Percentiles rank a stretch among this genome's conserved stretches.
Evolutionary conservation across 2,888 invertebrate species (phyloP).

Genomic region (Dorcus hopei): DNA sequence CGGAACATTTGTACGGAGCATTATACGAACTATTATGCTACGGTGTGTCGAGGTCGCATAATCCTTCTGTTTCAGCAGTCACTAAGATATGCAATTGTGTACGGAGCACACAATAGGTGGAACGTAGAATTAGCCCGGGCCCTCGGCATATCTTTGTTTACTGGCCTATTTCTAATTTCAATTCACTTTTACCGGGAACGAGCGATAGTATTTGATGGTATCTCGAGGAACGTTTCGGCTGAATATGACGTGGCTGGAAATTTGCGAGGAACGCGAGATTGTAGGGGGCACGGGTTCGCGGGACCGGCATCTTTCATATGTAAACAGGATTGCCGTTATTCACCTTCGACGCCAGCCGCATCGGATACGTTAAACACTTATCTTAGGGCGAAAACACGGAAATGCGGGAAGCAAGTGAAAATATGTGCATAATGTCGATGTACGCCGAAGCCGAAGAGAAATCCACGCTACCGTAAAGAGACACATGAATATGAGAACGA

Average conservation of each 20-base stretch:
- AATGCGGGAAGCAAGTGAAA: constrained; percentile 21
- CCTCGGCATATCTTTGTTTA: not conserved
- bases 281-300: constrained; percentile 9
- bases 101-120: constrained; percentile 36
- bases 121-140: constrained; percentile 23
- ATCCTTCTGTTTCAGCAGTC: constrained; percentile 40
- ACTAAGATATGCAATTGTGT: constrained; percentile 43
- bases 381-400: constrained; percentile 12
- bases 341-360: constrained; percentile 38
- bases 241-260: constrained; percentile 35
- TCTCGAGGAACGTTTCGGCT: constrained; percentile 31
- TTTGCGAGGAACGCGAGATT: constrained; percentile 10
- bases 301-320: constrained; percentile 44
- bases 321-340: constrained; percentile 47
- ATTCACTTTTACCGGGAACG: constrained; percentile 31
- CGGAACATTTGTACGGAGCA: constrained; percentile 39
- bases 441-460: not conserved
- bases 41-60: constrained; percentile 35
- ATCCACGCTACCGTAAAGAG: too few species aligned
- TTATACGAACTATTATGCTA: constrained; percentile 38
- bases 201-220: constrained; percentile 33
- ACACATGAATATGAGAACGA: too few species aligned
- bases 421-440: constrained; percentile 17
- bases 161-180: constrained; percentile 26
- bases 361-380: constrained; percentile 23